Evolutionary conservation across 1,140 invertebrate genomes (phyloP), one percentile per base, ranked within the genome.

Genomic region (Physella acuta): DNA sequence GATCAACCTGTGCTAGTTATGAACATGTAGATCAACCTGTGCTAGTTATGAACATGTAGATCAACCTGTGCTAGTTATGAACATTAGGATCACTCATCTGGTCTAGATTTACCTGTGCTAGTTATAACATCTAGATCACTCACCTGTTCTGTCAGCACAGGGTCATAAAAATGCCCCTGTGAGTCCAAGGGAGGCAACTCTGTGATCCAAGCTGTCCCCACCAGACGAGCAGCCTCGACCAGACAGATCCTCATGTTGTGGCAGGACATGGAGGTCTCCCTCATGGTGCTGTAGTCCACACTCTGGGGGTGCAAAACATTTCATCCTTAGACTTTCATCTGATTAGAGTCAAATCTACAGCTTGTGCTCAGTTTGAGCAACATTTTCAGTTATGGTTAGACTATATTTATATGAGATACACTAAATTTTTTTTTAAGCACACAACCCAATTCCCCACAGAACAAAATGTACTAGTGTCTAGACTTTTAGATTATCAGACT

Each of bases 221-320:
- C 68, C 14, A 81, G 70, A 36, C 72, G 72, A 28, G 60, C 64
- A 34, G 75, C 75, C 63, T 79, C 76, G 33, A 74, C 68, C 33
- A 78, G 62, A 68, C 79, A 81, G 20, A 78, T 70, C 4, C 73
- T 59, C 44, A 79, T 39, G 62, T 81, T 77, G 51, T 79, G 70
- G 14, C 73, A 69, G 34, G 73, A 68, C 28, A 78, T 53, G 2
- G 75, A 75, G 4, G 78, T 33, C 31, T 81, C 78, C 53, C 76
- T 74, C 59, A 81, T 55, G 8, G 75, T 79, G 60, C 76, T 78
- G 76, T 81, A 81, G 31, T 81, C 79, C 17, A 78, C 44, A 59
- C 74, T 81, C 79, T 81, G 71, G 11, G 33, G 11, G 53, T n/a
- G 8, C 11, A 14, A 28, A 28, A n/a, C 11, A 28, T 8, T 16